phyloP scores from a whole-genome alignment of 2,797 vertebrate species.

The Poecilia picta region DNA sequence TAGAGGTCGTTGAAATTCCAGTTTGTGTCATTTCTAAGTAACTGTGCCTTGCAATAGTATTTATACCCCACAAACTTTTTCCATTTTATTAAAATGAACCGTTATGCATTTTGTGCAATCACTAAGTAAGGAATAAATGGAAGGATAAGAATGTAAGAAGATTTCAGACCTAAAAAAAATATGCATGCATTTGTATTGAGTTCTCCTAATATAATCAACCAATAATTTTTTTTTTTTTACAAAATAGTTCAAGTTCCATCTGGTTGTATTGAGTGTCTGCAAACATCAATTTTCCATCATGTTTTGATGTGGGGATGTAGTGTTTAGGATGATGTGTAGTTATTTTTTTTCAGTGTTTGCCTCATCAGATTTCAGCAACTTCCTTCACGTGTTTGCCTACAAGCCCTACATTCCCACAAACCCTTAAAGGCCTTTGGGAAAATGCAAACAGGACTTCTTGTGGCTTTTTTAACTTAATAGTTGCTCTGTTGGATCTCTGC shows the following conservation, averaged over 20 bases:
- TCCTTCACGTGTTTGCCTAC: background rate
- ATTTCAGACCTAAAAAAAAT: background rate
- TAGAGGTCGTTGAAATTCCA: conserved; percentile 45
- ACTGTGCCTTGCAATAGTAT: conserved; percentile 28
- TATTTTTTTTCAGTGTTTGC: background rate
- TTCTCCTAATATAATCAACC: background rate
- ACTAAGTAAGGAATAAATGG: background rate
- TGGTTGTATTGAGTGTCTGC: background rate
- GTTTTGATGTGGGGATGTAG: background rate
- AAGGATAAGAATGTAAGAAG: background rate
- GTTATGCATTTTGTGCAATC: background rate
- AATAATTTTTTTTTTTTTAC: background rate
- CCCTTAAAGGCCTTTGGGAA: background rate
- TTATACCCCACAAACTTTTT: background rate
- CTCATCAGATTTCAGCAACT: background rate
- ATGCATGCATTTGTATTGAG: background rate
- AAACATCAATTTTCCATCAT: background rate
- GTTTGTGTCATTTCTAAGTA: conserved; percentile 53
- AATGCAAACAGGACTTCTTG: background rate
- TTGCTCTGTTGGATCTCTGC: background rate
- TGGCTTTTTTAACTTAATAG: background rate
- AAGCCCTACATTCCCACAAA: background rate
- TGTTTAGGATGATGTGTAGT: background rate
- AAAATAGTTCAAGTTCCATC: background rate
- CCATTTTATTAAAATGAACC: background rate